Conservation (phyloP, 2,888 invertebrate species). For the Macropis europaea region DNA sequence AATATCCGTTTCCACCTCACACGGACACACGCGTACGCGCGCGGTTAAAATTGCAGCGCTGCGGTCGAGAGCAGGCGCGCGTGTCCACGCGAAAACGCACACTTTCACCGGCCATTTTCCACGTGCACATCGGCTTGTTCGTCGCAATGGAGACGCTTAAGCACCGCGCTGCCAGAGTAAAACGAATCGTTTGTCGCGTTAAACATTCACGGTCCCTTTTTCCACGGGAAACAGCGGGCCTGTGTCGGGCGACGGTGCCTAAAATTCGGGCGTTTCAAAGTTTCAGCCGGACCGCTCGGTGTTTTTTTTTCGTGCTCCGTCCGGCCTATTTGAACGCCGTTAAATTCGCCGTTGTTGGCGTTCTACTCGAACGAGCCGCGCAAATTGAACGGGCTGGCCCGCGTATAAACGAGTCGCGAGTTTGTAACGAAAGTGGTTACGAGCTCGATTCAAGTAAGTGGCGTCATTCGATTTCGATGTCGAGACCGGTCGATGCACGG, state of each 20-base stretch:
- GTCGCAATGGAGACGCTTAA: conserved; percentile 19
- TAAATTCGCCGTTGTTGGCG: background rate
- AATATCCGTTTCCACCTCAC: too few species aligned
- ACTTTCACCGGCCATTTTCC: conserved; percentile 22
- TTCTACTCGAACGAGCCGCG: conserved; percentile 1
- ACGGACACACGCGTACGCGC: too few species aligned
- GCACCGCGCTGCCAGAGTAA: conserved; percentile 31
- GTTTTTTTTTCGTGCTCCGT: background rate
- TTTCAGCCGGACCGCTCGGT: background rate
- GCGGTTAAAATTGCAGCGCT: conserved; percentile 46
- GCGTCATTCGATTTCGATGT: background rate
- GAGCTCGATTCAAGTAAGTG: conserved; percentile 12
- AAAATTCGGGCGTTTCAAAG: conserved; percentile 6
- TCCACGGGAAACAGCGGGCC: conserved; percentile 39
- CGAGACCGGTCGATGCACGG: background rate
- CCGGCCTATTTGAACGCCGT: background rate
- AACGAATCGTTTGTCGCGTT: conserved; percentile 44
- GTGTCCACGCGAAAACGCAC: background rate
- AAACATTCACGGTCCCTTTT: conserved; percentile 43
- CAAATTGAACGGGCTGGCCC: conserved; percentile 9
- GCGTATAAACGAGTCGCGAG: background rate
- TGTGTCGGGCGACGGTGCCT: conserved; percentile 36
- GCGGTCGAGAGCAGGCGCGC: conserved; percentile 23
- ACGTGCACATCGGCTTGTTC: conserved; percentile 1
- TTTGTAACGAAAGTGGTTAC: conserved; percentile 12